Conservation (phyloP, 2,888 invertebrate genomes). For the Ashinkailepas kermadecensis region DNA sequence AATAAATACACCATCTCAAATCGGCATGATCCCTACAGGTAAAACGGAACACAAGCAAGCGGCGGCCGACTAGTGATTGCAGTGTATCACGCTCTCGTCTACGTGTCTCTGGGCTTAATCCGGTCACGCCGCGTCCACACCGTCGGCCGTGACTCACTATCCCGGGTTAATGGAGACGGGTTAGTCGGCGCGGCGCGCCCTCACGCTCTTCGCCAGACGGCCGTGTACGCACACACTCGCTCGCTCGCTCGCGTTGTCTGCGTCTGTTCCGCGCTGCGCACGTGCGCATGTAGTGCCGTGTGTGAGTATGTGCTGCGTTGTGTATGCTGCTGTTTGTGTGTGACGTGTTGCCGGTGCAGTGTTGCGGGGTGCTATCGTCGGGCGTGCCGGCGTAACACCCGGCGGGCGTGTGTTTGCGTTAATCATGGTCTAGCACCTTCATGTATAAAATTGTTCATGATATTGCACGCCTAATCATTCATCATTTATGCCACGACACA, state of each 20-base stretch:
- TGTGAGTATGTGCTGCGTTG: not conserved
- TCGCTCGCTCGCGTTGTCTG: not conserved
- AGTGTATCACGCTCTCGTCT: not conserved
- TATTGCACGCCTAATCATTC: constrained; percentile 20
- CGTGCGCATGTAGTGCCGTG: not conserved
- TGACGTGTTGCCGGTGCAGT: not conserved
- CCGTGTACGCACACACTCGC: not conserved
- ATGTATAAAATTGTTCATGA: constrained; percentile 15
- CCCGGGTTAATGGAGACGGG: constrained; percentile 5
- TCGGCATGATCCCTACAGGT: constrained; percentile 19
- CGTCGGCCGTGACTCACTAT: not conserved
- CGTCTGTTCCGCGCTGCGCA: not conserved
- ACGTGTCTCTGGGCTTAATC: not conserved
- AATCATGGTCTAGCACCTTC: not conserved
- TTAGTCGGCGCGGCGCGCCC: not conserved
- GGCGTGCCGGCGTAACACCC: not conserved
- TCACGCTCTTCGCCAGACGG: not conserved
- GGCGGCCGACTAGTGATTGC: not conserved
- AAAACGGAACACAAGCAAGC: constrained; percentile 11
- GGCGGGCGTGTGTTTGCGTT: not conserved
- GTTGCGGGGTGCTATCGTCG: not conserved
- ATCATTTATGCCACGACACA: not conserved
- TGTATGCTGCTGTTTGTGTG: not conserved
- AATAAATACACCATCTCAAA: constrained; percentile 21
- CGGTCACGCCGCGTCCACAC: not conserved